phyloP scores from a whole-genome alignment of 2,113 vertebrate species.

The Oncorhynchus clarkii region DNA sequence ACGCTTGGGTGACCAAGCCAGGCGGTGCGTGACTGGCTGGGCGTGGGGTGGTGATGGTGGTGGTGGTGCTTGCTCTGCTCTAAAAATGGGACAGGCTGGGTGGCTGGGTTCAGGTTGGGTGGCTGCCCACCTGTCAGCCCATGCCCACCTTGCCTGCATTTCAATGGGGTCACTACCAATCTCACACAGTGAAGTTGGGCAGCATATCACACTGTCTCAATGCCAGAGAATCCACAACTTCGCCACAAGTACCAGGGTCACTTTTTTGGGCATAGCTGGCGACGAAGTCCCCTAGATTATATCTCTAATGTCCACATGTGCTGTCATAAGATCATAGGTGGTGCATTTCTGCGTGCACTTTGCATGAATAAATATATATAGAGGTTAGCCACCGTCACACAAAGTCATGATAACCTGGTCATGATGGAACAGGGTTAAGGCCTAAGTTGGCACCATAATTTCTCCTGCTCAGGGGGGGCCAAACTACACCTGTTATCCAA shows the following conservation, averaged over 20 bases:
- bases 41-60: not conserved
- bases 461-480: not conserved
- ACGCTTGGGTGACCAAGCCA: conserved; percentile 35
- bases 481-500: conserved; percentile 22
- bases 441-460: not conserved
- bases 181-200: conserved; percentile 4
- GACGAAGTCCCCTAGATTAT: no score
- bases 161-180: not conserved
- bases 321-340: not conserved
- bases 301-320: not conserved
- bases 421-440: not conserved
- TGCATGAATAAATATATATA: no score
- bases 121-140: not conserved
- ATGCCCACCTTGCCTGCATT: not conserved
- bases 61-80: not conserved
- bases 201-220: not conserved
- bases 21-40: conserved; percentile 8
- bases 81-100: not conserved
- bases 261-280: not conserved
- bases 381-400: no score
- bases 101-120: no score
- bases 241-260: not conserved
- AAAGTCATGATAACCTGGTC: not conserved
- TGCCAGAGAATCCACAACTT: not conserved
- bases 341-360: no score